These are phyloP conservation scores for Sphaerophoria rueppellii DNA, from an alignment of 2,888 invertebrate species.

Conservation along the genomic window DNA sequence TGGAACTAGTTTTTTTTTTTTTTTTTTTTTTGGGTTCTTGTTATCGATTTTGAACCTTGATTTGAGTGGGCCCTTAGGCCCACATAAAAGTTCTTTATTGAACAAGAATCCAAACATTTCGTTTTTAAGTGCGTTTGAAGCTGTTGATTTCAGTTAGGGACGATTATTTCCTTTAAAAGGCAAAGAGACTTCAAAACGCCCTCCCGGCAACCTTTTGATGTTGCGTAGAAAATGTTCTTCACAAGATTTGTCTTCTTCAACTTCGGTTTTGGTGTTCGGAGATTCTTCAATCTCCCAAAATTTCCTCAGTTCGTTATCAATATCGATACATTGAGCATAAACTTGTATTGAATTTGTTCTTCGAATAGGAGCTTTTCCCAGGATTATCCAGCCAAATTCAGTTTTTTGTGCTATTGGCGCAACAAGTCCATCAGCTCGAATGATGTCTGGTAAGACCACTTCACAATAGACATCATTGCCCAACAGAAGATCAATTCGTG, in stretches of 20 bases:
- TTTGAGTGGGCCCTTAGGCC: too few species aligned
- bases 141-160: not conserved
- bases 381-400: constrained; percentile 18
- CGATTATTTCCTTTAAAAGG: not conserved
- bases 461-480: constrained; percentile 34
- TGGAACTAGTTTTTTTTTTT: too few species aligned
- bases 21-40: too few species aligned
- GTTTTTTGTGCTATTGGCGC: constrained; percentile 25
- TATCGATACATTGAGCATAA: not conserved
- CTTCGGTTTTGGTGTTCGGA: not conserved
- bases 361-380: constrained; percentile 22
- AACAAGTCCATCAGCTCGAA: not conserved
- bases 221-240: not conserved
- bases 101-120: too few species aligned
- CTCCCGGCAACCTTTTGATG: not conserved
- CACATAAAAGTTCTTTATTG: too few species aligned
- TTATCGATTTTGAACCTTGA: too few species aligned
- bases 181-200: not conserved
- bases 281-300: constrained; percentile 16
- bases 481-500: constrained; percentile 10
- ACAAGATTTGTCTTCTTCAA: not conserved
- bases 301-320: not conserved
- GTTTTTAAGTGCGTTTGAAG: not conserved
- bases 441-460: constrained; percentile 15
- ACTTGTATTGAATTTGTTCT: too few species aligned